Conservation (phyloP, 2,888 invertebrate genomes). For the Sminthurides aquaticus region DNA sequence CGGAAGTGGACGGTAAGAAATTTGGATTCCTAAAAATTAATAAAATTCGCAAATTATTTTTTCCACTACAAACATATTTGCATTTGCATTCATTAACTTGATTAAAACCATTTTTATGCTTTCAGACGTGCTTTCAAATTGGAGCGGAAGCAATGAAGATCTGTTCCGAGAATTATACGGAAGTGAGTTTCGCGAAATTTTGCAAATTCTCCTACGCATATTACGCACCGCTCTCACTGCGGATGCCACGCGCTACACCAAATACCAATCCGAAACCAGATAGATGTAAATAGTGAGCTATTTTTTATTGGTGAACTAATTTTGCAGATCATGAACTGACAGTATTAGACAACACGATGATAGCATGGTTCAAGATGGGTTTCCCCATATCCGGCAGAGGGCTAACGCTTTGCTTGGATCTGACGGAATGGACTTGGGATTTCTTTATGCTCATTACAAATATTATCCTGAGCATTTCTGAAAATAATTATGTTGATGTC, state of each 20-base stretch:
- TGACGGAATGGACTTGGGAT: conserved; percentile 20
- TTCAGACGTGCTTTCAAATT: conserved; percentile 18
- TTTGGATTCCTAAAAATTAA: too few species aligned
- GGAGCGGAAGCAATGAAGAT: conserved; percentile 13
- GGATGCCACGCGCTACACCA: too few species aligned
- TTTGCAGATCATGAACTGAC: conserved; percentile 9
- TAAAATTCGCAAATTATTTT: too few species aligned
- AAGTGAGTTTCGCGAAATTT: conserved; percentile 1
- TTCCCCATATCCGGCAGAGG: conserved; percentile 19
- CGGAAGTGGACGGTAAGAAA: neutral
- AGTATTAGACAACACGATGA: conserved; percentile 15
- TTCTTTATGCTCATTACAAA: conserved; percentile 18
- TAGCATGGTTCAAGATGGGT: conserved; percentile 22
- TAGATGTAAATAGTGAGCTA: too few species aligned
- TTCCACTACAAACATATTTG: too few species aligned
- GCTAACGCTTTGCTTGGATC: conserved; percentile 5
- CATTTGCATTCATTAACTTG: too few species aligned
- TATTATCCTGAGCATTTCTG: conserved; percentile 12
- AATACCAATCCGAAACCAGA: too few species aligned
- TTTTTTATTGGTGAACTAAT: too few species aligned
- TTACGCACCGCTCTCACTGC: too few species aligned
- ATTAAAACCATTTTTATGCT: too few species aligned
- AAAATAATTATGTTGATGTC: conserved; percentile 19
- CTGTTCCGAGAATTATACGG: conserved; percentile 17
- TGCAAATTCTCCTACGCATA: too few species aligned